phyloP scores from a whole-genome alignment of 2,113 vertebrate species.

The Burhinus oedicnemus region DNA sequence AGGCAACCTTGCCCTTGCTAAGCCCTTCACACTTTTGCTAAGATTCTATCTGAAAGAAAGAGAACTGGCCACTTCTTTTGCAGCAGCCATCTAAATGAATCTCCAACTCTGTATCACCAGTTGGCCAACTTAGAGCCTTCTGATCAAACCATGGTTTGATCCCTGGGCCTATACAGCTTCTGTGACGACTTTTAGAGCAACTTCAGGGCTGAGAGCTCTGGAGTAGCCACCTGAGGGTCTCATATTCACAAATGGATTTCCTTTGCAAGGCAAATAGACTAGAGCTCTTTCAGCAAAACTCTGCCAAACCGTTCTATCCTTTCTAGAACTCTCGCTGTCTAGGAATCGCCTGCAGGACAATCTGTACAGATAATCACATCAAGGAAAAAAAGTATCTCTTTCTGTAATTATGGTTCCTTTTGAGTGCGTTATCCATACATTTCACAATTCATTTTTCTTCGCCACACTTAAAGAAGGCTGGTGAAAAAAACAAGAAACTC shows the following conservation, averaged over 20 bases:
- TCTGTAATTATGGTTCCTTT: background rate
- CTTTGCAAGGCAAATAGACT: background rate
- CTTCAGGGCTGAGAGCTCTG: background rate
- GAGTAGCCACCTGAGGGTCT: background rate
- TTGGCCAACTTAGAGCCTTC: background rate
- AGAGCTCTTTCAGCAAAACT: background rate
- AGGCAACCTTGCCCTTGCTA: background rate
- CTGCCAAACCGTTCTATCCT: background rate
- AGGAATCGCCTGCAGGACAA: background rate
- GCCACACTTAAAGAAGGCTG: background rate
- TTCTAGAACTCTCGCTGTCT: background rate
- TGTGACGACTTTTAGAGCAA: background rate
- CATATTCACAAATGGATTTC: background rate
- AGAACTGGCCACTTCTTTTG: background rate
- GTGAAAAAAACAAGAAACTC: background rate
- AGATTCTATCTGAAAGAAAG: background rate
- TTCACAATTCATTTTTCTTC: background rate
- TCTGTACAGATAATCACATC: background rate
- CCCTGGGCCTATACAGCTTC: background rate
- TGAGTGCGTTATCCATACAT: background rate
- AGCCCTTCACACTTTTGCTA: background rate
- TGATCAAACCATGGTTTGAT: background rate
- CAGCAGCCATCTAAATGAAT: background rate
- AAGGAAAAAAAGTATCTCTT: background rate
- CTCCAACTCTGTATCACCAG: background rate